Evolutionary conservation across 2,797 vertebrate species (phyloP), one percentile per base, ranked within the genome.

Genomic region (Holocentrus rufus): DNA sequence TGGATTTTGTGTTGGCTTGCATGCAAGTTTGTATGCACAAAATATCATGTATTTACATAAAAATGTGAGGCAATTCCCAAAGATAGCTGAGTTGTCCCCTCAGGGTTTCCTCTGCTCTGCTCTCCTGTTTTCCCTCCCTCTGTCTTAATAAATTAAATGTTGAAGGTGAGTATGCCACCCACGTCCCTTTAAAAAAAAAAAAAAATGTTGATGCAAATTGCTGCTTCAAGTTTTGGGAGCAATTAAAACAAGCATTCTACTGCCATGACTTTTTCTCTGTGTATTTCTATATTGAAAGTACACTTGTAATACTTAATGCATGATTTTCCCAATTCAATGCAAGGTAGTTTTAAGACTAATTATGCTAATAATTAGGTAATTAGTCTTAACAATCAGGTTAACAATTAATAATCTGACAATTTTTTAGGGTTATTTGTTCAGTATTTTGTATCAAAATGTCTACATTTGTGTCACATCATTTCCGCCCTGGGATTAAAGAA

Each of bases 371-470:
- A 36, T 56, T 13, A 66, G 64, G 39, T 44, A 82, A 76, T 65
- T 69, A 79, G 44, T 13, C 56, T 73, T 52, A 58, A 1, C 57
- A 14, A 59, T 5, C 69, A 78, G 70, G 36, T 82, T 52, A 69
- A 68, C 54, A 57, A 57, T 76, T 49, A 63, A 77, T 64, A 63
- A 83, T 79, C 55, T 50, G 52, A 86, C 52, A 87, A 81, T 84
- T 79, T 79, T 69, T 63, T 22, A 61, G 81, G 70, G 74, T 87
- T 89, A 85, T 77, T 84, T 83, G 61, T 89, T 79, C 31, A 25
- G 54, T 86, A 88, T 88, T 89, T 88, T 84, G 85, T 89, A 86
- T 90, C 84, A 85, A 90, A 90, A 88, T 89, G 84, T 88, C 56
- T 69, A 78, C 75, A 81, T 84, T 67, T 72, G 56, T 55, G 72